Base-by-base conservation (phyloP, 2,113 vertebrate genomes). In the Anolis carolinensis region DNA sequence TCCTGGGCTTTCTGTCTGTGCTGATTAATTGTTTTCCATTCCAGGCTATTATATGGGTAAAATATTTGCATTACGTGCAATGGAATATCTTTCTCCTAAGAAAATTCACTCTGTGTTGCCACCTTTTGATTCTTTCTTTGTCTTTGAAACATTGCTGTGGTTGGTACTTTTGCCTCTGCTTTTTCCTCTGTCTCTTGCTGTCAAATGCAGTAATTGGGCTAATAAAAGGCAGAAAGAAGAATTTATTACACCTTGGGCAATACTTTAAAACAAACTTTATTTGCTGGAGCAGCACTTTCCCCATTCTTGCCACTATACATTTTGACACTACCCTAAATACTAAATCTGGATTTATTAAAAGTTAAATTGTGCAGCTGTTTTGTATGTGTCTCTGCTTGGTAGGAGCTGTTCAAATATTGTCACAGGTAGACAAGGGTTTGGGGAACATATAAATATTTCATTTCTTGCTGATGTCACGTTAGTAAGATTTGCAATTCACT, bases 191-290 rank as follows among this genome's bases (percentile, higher is more conserved):
- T 88, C 73, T 82, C 89, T 91, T 86, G 81, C 91, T 92, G 86
- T 91, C 87, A 93, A 86, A 48, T 79, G 86, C 91, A 44, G 88
- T 95, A 96, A 96, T 89, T 95, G 96, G 95, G 92, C 95, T 95
- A 94, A 95, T 95, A 94, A 96, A 95, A 96, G 94, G 93, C 90
- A 95, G 91, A 94, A 95, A 92, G 82, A 89, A 94, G 94, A 95
- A 96, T 95, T 93, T 95, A 96, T 95, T 95, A 94, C 88, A 95
- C 95, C 93, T 94, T 91, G 91, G 94, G 95, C 86, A 87, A 92
- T 95, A 94, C 92, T 96, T 80, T 95, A 94, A 95, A 96, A 95
- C 93, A 94, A 96, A 96, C 93, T 95, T 96, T 95, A 95, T 95
- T 96, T 94, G 95, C 94, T 95, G 86, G 89, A 95, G 91, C 94